Percentiles rank a stretch among this genome's conserved stretches.
These are phyloP conservation scores for Tenebrio molitor DNA, from an alignment of 1,140 invertebrate species.

Conservation along the genomic window DNA sequence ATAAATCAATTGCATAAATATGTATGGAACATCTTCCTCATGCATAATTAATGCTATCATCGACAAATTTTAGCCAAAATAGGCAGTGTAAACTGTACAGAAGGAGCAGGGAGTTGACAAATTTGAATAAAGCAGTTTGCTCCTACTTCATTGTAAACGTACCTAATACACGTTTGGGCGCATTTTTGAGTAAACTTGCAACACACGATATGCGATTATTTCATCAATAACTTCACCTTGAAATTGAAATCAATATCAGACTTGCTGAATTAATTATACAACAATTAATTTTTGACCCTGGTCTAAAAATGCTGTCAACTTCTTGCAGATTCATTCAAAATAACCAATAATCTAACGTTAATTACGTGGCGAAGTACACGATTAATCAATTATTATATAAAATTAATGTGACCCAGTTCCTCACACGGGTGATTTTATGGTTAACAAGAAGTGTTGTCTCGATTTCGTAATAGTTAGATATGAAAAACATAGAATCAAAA, in stretches of 20 bases:
- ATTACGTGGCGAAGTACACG: background rate
- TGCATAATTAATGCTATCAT: no score
- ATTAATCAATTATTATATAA: slow-evolving; percentile 6
- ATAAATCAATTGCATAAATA: no score
- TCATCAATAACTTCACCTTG: slow-evolving; percentile 31
- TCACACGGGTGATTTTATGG: background rate
- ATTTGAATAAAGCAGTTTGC: no score
- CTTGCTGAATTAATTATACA: slow-evolving; percentile 12
- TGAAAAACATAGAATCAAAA: no score
- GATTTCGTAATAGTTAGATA: background rate
- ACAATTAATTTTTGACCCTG: slow-evolving; percentile 16
- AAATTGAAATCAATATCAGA: slow-evolving; percentile 24
- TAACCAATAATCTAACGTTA: no score
- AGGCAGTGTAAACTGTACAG: no score
- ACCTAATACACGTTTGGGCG: no score
- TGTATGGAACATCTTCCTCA: no score
- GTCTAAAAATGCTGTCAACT: slow-evolving; percentile 1
- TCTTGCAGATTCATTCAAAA: no score
- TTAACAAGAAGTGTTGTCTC: background rate
- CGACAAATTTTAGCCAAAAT: no score
- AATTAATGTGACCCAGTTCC: slow-evolving; percentile 4
- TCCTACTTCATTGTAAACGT: no score
- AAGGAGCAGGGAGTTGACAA: no score
- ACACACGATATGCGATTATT: slow-evolving; percentile 4
- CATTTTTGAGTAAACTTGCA: slow-evolving; percentile 12